phyloP scores from a whole-genome alignment of 2,113 vertebrate genomes.

The Calyptomena viridis region DNA sequence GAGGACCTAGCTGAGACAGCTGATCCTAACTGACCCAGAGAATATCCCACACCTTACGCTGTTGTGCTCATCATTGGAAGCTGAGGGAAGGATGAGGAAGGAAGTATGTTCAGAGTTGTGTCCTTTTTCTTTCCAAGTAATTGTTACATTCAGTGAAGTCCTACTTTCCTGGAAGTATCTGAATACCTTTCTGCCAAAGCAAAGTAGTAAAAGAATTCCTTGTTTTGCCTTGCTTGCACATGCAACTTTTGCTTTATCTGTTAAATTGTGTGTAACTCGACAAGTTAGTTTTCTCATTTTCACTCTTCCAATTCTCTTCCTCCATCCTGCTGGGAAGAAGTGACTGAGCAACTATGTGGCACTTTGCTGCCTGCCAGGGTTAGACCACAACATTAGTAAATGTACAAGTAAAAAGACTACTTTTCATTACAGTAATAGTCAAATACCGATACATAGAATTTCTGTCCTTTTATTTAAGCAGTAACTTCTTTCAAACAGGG shows the following conservation, averaged over 20 bases:
- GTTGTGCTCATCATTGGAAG: background rate
- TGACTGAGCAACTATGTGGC: background rate
- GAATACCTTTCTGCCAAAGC: background rate
- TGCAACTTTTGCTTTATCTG: background rate
- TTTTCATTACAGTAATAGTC: background rate
- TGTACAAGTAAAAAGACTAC: background rate
- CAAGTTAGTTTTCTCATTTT: background rate
- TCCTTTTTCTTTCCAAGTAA: background rate
- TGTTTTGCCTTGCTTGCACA: background rate
- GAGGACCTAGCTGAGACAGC: background rate
- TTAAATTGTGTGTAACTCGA: background rate
- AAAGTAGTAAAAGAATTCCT: background rate
- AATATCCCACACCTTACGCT: background rate
- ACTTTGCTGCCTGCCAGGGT: background rate
- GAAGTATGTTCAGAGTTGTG: rapidly evolving
- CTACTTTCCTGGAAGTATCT: background rate
- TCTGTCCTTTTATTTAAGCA: background rate
- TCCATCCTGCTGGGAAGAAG: background rate
- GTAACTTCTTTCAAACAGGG: background rate
- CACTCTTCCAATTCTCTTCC: background rate
- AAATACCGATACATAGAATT: background rate
- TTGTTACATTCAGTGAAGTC: rapidly evolving
- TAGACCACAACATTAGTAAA: background rate
- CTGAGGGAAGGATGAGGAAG: background rate
- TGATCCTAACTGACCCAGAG: background rate